phyloP scores from a whole-genome alignment of 2,113 vertebrate genomes.

The Nycticryphes semicollaris region DNA sequence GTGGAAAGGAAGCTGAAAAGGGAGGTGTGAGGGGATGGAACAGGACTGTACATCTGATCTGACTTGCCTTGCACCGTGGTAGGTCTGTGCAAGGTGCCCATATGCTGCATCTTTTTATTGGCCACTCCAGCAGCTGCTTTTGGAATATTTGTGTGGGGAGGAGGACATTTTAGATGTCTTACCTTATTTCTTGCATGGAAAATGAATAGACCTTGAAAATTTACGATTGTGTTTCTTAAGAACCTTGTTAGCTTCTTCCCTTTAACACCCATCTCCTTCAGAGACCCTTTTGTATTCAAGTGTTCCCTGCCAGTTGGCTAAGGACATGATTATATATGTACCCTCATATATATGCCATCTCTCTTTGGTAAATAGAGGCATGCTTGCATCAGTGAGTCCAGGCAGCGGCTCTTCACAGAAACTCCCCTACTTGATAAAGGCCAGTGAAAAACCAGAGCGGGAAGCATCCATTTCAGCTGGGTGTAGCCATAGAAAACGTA shows the following conservation, averaged over 20 bases:
- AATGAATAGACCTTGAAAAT: background rate
- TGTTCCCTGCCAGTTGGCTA: background rate
- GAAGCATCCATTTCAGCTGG: background rate
- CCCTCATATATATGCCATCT: background rate
- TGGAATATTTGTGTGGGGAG: background rate
- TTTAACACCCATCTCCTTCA: background rate
- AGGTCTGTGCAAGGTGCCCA: background rate
- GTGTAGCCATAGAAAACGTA: background rate
- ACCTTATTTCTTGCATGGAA: background rate
- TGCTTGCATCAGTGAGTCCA: background rate
- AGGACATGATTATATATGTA: background rate
- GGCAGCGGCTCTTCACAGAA: background rate
- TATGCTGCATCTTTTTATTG: background rate
- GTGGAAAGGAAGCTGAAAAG: background rate
- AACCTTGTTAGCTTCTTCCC: background rate
- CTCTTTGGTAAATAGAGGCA: background rate
- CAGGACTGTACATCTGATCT: background rate
- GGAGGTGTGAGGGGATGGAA: background rate
- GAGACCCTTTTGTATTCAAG: background rate
- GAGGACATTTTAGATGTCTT: background rate
- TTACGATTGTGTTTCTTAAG: background rate
- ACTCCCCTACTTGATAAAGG: background rate
- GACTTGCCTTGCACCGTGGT: background rate
- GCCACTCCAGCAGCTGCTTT: background rate
- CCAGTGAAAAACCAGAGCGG: background rate